phyloP scores from a whole-genome alignment of 2,113 vertebrate genomes.

The Sterna hirundo region DNA sequence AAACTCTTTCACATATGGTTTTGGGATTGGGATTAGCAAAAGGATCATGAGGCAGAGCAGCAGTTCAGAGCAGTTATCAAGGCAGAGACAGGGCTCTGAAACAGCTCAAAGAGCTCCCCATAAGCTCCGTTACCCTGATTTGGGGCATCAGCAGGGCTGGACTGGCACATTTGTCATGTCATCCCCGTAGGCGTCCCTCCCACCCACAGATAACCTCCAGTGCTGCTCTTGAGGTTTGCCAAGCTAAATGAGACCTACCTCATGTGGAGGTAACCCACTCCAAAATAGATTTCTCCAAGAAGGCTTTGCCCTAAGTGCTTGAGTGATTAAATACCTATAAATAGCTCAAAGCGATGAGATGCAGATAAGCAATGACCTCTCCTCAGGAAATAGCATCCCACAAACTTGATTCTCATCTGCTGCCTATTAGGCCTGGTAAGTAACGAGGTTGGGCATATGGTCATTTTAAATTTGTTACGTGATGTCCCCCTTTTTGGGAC shows the following conservation, averaged over 20 bases:
- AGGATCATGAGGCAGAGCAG: neutral
- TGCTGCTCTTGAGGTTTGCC: neutral
- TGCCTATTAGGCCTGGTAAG: neutral
- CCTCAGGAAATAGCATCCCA: neutral
- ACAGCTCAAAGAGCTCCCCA: neutral
- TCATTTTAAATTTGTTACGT: neutral
- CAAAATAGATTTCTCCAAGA: neutral
- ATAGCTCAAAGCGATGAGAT: neutral
- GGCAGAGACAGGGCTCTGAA: neutral
- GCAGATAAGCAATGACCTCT: neutral
- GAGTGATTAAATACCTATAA: constrained; percentile 8
- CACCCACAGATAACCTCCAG: neutral
- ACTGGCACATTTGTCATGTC: neutral
- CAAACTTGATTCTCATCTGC: neutral
- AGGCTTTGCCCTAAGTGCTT: constrained; percentile 2
- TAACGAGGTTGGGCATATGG: neutral
- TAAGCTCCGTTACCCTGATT: neutral
- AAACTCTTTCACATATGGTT: neutral
- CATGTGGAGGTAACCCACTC: neutral
- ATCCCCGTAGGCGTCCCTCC: neutral
- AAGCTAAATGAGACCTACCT: neutral
- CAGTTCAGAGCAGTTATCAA: neutral
- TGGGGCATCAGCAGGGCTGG: neutral
- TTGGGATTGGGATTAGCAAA: neutral
- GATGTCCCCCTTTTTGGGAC: neutral